A percentile compares a stretch with the other conserved stretches of the same genome.
Conservation (phyloP, 1,140 invertebrate genomes). For the Brachionus rotundiformis region DNA sequence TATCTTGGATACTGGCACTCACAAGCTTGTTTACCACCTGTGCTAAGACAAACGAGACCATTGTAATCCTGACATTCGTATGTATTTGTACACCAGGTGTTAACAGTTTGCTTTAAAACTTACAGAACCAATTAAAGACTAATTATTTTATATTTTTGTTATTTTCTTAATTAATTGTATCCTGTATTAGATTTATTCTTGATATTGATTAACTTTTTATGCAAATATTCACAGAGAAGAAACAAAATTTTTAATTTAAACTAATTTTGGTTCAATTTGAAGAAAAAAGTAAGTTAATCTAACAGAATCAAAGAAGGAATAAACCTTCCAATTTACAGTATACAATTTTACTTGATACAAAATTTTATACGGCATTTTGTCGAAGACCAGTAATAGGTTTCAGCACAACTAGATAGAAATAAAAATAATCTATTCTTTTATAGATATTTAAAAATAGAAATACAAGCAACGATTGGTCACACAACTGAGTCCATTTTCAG, state of each 20-base stretch:
- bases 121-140: background rate
- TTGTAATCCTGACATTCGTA: constrained; percentile 44
- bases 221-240: too few relatives aligned
- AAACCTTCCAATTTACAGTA: too few relatives aligned
- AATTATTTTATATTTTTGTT: too few relatives aligned
- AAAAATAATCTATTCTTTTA: background rate
- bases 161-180: background rate
- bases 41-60: background rate
- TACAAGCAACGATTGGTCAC: constrained; percentile 19
- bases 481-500: constrained; percentile 18
- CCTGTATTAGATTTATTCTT: too few relatives aligned
- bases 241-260: too few relatives aligned
- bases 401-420: background rate
- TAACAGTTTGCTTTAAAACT: background rate
- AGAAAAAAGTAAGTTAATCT: too few relatives aligned
- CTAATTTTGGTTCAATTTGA: too few relatives aligned
- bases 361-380: background rate
- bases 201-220: too few relatives aligned
- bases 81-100: constrained; percentile 12
- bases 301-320: too few relatives aligned
- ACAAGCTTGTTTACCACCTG: background rate
- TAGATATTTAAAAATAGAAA: background rate
- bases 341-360: too few relatives aligned
- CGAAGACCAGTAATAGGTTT: background rate
- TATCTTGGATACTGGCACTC: constrained; percentile 22